These are phyloP conservation scores for Cybosia mesomella DNA, from an alignment of 2,888 invertebrate genomes.

Conservation along the genomic window DNA sequence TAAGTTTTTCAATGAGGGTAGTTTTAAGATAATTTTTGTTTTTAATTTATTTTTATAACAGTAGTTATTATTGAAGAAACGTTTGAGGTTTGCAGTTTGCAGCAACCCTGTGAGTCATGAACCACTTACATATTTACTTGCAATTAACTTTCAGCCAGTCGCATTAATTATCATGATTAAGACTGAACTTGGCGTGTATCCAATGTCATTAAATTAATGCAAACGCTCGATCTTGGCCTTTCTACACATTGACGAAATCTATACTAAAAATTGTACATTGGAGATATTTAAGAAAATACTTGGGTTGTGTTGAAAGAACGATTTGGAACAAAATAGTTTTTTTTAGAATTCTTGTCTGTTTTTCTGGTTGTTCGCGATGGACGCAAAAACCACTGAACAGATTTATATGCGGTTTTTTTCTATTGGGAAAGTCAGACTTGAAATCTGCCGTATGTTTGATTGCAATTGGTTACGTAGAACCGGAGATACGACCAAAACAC, in stretches of 20 bases:
- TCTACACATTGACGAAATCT: not conserved
- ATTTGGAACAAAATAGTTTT: too few species aligned
- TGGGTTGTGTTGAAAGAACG: too few species aligned
- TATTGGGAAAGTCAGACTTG: too few species aligned
- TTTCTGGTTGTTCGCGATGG: too few species aligned
- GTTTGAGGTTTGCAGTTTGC: not conserved
- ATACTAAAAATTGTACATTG: too few species aligned
- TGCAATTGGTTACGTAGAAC: too few species aligned
- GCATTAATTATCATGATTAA: conserved; percentile 39
- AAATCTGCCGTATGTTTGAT: too few species aligned
- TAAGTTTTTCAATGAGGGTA: not conserved
- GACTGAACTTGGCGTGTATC: conserved; percentile 40
- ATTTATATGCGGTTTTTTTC: too few species aligned
- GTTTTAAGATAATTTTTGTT: not conserved
- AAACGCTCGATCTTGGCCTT: conserved; percentile 30
- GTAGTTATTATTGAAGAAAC: not conserved
- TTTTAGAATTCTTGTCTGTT: too few species aligned
- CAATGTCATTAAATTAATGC: conserved; percentile 31
- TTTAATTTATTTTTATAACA: not conserved
- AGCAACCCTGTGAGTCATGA: not conserved
- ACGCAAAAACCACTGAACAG: too few species aligned
- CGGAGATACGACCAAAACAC: too few species aligned
- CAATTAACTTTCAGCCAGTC: conserved; percentile 32
- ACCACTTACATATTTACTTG: conserved; percentile 20
- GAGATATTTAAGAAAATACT: too few species aligned